phyloP scores from a whole-genome alignment of 2,113 vertebrate species.

The Cyphomyrus plagiostoma region DNA sequence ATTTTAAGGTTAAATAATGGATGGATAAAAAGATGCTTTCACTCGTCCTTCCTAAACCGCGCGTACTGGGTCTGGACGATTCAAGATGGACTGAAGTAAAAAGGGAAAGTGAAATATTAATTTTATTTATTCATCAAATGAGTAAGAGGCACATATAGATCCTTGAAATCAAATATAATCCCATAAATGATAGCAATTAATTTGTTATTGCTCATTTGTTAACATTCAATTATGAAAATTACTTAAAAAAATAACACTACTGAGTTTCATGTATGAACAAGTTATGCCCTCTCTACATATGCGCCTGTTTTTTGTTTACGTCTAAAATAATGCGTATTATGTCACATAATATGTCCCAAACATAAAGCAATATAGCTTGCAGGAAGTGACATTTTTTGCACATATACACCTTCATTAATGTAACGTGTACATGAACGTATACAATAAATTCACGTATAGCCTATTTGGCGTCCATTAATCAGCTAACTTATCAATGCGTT shows the following conservation, averaged over 20 bases:
- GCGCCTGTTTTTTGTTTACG: not conserved
- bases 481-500: not conserved
- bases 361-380: not conserved
- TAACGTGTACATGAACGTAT: not conserved
- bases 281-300: not conserved
- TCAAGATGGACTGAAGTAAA: not conserved
- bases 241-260: not conserved
- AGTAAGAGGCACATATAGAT: not conserved
- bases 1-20: constrained; percentile 35
- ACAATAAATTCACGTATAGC: not conserved
- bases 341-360: not conserved
- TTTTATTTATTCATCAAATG: not conserved
- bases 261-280: not conserved
- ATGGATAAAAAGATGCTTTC: constrained; percentile 30
- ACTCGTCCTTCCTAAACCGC: constrained; percentile 8
- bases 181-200: not conserved
- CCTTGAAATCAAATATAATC: not conserved
- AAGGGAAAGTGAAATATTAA: not conserved
- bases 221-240: not conserved
- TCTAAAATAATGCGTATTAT: not conserved
- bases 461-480: not conserved
- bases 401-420: not conserved
- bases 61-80: not conserved
- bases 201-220: not conserved
- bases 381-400: not conserved